Percentiles rank a stretch among this genome's conserved stretches.
Conservation (phyloP, 2,797 vertebrate genomes). For the Onychomys arenicola region DNA sequence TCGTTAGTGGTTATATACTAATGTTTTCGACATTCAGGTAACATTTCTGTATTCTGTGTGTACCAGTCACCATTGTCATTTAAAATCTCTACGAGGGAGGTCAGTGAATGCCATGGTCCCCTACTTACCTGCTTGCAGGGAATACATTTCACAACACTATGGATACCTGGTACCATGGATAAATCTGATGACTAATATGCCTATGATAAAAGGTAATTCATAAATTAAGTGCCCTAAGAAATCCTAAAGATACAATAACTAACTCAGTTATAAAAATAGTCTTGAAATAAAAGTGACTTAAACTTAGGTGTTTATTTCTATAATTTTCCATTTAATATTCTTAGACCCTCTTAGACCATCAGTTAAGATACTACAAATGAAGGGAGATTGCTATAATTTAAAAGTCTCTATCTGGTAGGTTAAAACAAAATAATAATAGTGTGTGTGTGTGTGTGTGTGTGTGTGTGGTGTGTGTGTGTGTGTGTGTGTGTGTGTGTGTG, state of each 20-base stretch:
- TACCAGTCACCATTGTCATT: background rate
- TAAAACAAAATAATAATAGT: conserved; percentile 9
- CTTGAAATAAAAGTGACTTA: background rate
- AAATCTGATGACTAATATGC: background rate
- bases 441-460: background rate
- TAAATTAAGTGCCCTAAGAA: background rate
- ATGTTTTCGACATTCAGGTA: background rate
- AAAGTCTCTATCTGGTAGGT: background rate
- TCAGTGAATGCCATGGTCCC: background rate
- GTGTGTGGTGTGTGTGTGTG: background rate
- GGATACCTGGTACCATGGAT: no score
- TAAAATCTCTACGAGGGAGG: background rate
- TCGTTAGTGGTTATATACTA: background rate
- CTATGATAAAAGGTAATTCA: background rate
- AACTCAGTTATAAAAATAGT: background rate
- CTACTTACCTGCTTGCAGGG: background rate
- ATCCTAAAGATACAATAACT: background rate
- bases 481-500: background rate
- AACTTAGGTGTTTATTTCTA: background rate
- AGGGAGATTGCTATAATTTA: background rate
- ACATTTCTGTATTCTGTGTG: background rate
- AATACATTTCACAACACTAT: background rate
- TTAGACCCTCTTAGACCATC: background rate
- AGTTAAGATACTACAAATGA: background rate
- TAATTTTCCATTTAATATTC: background rate